Evolutionary conservation across 2,113 vertebrate genomes (phyloP), one percentile per base, ranked within the genome.

Genomic region (Herpetotheres cachinnans): DNA sequence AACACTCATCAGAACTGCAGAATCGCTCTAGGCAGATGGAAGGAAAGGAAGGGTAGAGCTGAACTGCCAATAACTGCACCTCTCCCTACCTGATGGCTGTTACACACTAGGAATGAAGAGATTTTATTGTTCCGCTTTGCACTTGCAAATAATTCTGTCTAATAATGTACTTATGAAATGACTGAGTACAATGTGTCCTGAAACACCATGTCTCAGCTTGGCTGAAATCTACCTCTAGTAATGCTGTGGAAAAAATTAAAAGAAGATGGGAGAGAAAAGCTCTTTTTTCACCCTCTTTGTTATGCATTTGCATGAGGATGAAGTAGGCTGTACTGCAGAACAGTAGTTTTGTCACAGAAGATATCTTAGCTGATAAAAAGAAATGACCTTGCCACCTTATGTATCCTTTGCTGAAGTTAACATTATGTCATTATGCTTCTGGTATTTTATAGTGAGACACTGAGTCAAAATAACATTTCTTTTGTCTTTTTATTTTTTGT

Each of bases 321-420:
- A 89, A 88, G 81, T 69, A 93, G 93, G 69, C 81, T 95, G 79
- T 74, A 78, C 72, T 83, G 81, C 54, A 90, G 88, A 96, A 70
- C 50, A 89, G 86, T 72, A 69, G 78, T 89, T 96, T 90, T 95
- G 94, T 96, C 86, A 22, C 73, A 86, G 56, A 82, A 95, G 81
- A 69, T 85, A 94, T 70, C 86, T 94, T 79, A 70, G 71, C 58
- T 81, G 88, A 96, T 89, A 90, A 81, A 96, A 96, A 93, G 86
- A 95, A 93, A 93, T 89, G 95, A 95, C 89, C 86, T 95, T 94
- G 90, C 86, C 96, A 93, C 86, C 80, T 94, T 97, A 88, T 95
- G 59, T 94, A 86, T 96, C 89, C 86, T 92, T 86, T 91, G 50
- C 86, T 93, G 66, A 86, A 93, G 92, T 96, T 96, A 94, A 69